phyloP scores from a whole-genome alignment of 2,888 invertebrate species.

The Endomychus coccineus region DNA sequence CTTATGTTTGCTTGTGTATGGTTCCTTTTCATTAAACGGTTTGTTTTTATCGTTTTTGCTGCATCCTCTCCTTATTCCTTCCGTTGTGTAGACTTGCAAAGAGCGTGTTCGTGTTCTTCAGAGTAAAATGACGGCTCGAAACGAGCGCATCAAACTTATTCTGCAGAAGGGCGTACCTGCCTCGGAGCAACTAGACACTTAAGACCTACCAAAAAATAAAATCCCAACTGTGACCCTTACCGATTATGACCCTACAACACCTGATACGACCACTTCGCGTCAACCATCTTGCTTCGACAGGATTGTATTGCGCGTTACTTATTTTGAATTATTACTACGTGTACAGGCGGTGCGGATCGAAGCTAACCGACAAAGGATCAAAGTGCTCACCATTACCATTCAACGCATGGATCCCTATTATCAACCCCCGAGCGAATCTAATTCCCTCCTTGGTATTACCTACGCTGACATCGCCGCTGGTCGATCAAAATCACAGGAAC shows the following conservation, averaged over 20 bases:
- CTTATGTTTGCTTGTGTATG: constrained; percentile 32
- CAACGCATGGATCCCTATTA: constrained; percentile 70
- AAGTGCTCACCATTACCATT: constrained; percentile 63
- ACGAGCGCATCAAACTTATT: constrained; percentile 81
- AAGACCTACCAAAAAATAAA: constrained; percentile 21
- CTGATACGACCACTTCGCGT: constrained; percentile 30
- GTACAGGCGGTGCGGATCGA: constrained; percentile 26
- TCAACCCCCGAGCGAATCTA: constrained; percentile 46
- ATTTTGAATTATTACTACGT: constrained; percentile 33
- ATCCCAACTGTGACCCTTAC: constrained; percentile 20
- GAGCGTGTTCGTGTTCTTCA: constrained; percentile 81
- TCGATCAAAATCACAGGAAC: constrained; percentile 38
- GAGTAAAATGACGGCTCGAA: constrained; percentile 79
- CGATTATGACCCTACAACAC: constrained; percentile 21
- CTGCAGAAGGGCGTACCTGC: constrained; percentile 83
- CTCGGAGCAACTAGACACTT: constrained; percentile 67
- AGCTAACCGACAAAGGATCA: constrained; percentile 55
- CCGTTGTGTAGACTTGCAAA: constrained; percentile 64
- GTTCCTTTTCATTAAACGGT: constrained; percentile 28
- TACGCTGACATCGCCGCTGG: constrained; percentile 70
- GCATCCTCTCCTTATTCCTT: constrained; percentile 34
- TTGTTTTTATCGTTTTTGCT: constrained; percentile 38
- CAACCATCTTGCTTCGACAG: constrained; percentile 40
- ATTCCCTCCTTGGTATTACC: constrained; percentile 46
- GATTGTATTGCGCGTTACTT: constrained; percentile 30